Evolutionary conservation across 2,797 vertebrate genomes (phyloP), one percentile per base, ranked within the genome.

Genomic region (Delichon dasypus): DNA sequence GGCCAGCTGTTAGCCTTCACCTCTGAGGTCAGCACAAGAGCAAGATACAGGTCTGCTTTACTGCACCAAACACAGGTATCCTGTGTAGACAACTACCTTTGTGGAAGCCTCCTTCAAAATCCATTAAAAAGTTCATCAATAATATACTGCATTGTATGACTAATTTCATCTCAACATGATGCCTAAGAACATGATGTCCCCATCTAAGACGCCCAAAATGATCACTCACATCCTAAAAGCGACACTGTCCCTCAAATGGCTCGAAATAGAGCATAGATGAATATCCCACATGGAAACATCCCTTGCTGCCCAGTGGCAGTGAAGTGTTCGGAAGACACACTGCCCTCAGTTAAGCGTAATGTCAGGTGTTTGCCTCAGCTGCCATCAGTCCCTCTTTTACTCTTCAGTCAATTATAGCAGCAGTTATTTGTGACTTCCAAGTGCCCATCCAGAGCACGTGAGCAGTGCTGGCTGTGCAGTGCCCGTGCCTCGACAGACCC

Each of bases 401-500:
- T 87, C 62, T 57, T 50, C 61, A 77, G 44, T 62, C 73, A 77
- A 9, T 75, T 60, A 64, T 2, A 90, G 44, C 8, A 89, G 70
- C 18, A 40, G 50, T 45, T 77, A 48, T 44, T 84, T 81, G 70
- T 65, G 76, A 47, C 44, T 77, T 66, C 72, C 42, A 18, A 66
- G 32, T 38, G 61, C 53, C 62, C 26, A 3, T 22, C 7, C 57
- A 68, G 78, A 68, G 30, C 16, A 36, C 0, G 1, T 30, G 60
- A 82, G 77, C 81, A 58, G 81, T 18, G 38, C 38, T 93, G 62
- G 73, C 53, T 75, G 30, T 34, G 6, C 23, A 29, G 44, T 34
- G 57, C 2, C 4, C 10, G 3, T 9, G 22, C 36, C 85, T 65
- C 8, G 1, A 5, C 9, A 36, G 68, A 48, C 13, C n/a, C 0